Conservation (phyloP, 2,888 invertebrate species). For the Cheilosia scutellata region DNA sequence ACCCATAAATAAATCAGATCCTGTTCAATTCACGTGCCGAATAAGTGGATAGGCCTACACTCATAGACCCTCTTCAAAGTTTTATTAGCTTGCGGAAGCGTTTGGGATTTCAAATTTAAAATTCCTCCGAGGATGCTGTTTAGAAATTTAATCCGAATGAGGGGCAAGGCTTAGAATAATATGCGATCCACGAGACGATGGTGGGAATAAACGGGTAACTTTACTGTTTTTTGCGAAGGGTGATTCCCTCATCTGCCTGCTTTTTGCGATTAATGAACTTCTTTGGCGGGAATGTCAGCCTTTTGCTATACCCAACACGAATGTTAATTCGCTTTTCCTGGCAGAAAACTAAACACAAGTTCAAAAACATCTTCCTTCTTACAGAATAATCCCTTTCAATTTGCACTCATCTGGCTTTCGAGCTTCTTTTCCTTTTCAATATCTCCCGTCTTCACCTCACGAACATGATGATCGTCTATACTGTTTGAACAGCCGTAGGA, state of each 20-base stretch:
- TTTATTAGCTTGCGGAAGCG: conserved; percentile 54
- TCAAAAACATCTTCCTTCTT: neutral
- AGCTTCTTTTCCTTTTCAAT: conserved; percentile 6
- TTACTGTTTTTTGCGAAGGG: neutral
- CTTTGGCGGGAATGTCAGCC: neutral
- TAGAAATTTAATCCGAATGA: conserved; percentile 18
- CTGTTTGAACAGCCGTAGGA: neutral
- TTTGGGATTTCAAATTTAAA: conserved; percentile 45
- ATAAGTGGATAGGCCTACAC: conserved; percentile 1
- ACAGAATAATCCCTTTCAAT: conserved; percentile 18
- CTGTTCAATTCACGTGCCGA: conserved; percentile 49
- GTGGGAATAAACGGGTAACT: neutral
- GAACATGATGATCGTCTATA: neutral
- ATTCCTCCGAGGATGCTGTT: conserved; percentile 5
- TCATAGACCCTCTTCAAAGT: conserved; percentile 42
- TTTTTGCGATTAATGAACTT: conserved; percentile 9
- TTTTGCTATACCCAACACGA: too few species aligned
- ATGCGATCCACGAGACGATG: neutral
- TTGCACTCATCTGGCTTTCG: conserved; percentile 1
- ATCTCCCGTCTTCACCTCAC: neutral
- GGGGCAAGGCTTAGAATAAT: neutral
- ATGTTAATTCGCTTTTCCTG: too few species aligned
- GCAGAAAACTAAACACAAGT: neutral
- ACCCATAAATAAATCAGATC: conserved; percentile 48
- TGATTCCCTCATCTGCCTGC: neutral